Base-by-base conservation (phyloP, 2,113 vertebrate species). In the Indicator indicator region DNA sequence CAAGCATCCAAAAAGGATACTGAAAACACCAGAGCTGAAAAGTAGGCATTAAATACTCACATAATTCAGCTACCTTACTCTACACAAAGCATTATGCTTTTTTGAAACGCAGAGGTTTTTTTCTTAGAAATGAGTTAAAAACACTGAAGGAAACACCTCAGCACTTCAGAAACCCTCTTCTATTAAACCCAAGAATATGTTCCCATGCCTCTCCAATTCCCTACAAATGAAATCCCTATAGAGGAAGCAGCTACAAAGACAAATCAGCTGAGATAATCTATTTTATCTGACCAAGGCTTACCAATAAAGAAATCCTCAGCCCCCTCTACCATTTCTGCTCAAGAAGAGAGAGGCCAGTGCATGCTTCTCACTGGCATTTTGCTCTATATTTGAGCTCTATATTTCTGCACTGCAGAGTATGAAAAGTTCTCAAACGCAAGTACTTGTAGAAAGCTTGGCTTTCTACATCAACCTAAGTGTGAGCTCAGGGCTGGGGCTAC, bases 381-480 rank as follows among this genome's bases (percentile, higher is more conserved):
- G 21, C 32, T 79, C 50, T 5, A 0, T 1, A 58, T 36, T 12
- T 83, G 55, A 86, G 16, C 32, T 23, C 48, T 50, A 6, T 28
- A 71, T 6, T 36, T 5, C 2, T 2, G 16, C 27, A 68, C 3
- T 2, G 9, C 40, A 77, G 0, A 0, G 17, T 42, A 64, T 4
- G 20, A 13, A 55, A 6, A 60, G 18, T 48, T 65, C 75, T 60
- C n/a, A 63, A 54, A 24, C 8, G 60, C 1, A 4, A 4, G 6
- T 20, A 23, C 4, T 5, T 0, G 36, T 36, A 36, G 36, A 36
- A 36, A 5, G 12, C 19, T 40, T n/a, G 26, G 36, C 26, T 86
- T 73, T 28, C 36, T 40, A 2, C 0, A 0, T 24, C 36, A 46
- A 5, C 24, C 14, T 10, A 87, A 36, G 5, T 3, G 23, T 1